Percentiles rank a stretch among this genome's conserved stretches.
These are phyloP conservation scores for Ophion slaviceki DNA, from an alignment of 2,888 invertebrate genomes.

Conservation along the genomic window DNA sequence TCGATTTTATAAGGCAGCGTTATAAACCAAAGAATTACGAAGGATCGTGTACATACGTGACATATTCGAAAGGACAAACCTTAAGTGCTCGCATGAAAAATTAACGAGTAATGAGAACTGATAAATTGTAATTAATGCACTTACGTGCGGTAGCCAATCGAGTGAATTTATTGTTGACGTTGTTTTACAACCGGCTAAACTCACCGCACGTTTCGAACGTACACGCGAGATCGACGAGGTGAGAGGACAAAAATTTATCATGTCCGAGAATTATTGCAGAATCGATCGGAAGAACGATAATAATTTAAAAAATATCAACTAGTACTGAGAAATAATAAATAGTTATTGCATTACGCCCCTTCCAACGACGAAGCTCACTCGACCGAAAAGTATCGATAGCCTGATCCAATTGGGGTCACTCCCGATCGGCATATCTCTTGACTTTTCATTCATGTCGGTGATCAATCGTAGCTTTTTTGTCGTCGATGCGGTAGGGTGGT, in stretches of 20 bases:
- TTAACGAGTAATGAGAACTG: conserved; percentile 45
- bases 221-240: conserved; percentile 10
- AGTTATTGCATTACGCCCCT: conserved; percentile 20
- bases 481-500: background rate
- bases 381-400: conserved; percentile 37
- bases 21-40: background rate
- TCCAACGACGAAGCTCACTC: conserved; percentile 20
- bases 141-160: conserved; percentile 25
- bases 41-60: background rate
- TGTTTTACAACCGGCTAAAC: conserved; percentile 20
- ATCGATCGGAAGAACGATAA: conserved; percentile 32
- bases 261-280: conserved; percentile 26
- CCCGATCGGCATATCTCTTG: background rate
- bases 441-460: conserved; percentile 3
- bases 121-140: conserved; percentile 51
- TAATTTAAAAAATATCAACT: conserved; percentile 10
- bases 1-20: conserved; percentile 10
- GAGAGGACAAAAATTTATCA: conserved; percentile 45
- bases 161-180: conserved; percentile 36
- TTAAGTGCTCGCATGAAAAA: conserved; percentile 10
- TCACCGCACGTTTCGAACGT: background rate
- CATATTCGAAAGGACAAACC: conserved; percentile 23
- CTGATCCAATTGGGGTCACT: conserved; percentile 17
- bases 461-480: background rate
- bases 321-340: conserved; percentile 46